Percentiles rank a stretch among this genome's conserved stretches.
Conservation (phyloP, 1,140 invertebrate genomes). For the Drosophila varians region DNA sequence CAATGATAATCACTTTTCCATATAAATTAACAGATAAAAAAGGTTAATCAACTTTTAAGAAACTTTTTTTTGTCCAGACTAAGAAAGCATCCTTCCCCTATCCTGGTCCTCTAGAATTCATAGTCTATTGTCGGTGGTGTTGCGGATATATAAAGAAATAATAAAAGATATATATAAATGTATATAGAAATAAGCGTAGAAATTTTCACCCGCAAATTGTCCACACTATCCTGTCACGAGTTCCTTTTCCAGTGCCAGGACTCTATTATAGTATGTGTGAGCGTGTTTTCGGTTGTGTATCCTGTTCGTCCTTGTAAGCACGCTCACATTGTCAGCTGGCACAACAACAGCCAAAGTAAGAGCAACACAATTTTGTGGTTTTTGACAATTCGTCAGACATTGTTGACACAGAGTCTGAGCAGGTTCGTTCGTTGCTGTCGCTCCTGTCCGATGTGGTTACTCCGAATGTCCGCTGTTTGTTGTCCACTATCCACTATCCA, state of each 20-base stretch:
- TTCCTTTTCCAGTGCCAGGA: slow-evolving; percentile 15
- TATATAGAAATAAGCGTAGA: slow-evolving; percentile 45
- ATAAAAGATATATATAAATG: slow-evolving; percentile 73
- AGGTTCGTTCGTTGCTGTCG: slow-evolving; percentile 31
- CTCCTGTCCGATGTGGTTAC: slow-evolving; percentile 35
- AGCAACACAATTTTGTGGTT: slow-evolving; percentile 49
- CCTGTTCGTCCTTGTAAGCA: slow-evolving; percentile 20
- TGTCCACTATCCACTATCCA: neutral
- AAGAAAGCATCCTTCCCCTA: too few relatives aligned
- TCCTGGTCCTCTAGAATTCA: slow-evolving; percentile 10
- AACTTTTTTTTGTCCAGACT: too few relatives aligned
- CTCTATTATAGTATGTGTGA: neutral
- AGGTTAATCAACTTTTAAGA: too few relatives aligned
- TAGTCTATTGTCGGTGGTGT: slow-evolving; percentile 16
- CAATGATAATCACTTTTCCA: neutral
- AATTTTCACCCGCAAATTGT: slow-evolving; percentile 64
- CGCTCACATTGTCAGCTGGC: slow-evolving; percentile 43
- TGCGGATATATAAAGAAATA: slow-evolving; percentile 49
- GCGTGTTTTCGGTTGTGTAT: neutral
- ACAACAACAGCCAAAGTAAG: slow-evolving; percentile 20
- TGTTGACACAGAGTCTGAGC: slow-evolving; percentile 66
- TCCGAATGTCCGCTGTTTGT: slow-evolving; percentile 29
- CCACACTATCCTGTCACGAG: slow-evolving; percentile 45
- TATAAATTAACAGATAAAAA: too few relatives aligned
- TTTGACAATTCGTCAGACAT: slow-evolving; percentile 74